A percentile compares a stretch with the other conserved stretches of the same genome.
Evolutionary conservation across 2,888 invertebrate genomes (phyloP).

Genomic region (Cryptocephalus moraei): DNA sequence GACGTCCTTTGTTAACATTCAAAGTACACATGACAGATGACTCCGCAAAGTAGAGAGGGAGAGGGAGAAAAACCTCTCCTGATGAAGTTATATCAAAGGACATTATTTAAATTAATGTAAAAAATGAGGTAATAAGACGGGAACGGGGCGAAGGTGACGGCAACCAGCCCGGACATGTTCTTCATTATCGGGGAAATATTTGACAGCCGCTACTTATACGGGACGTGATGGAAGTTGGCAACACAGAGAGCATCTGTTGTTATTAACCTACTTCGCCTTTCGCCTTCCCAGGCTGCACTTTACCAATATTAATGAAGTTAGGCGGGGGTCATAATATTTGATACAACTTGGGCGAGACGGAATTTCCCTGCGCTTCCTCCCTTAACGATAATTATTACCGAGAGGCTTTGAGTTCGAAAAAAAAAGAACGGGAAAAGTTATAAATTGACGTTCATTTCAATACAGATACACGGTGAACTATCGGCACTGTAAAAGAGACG

Average conservation of each 20-base stretch:
- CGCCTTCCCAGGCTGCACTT: slow-evolving; percentile 9
- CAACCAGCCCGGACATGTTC: slow-evolving; percentile 6
- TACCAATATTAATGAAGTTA: slow-evolving; percentile 12
- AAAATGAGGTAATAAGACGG: slow-evolving; percentile 11
- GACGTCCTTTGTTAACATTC: too few species aligned
- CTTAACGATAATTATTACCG: too few species aligned
- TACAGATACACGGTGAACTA: too few species aligned
- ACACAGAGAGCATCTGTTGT: slow-evolving; percentile 10
- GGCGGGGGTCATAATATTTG: slow-evolving; percentile 5
- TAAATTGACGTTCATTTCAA: too few species aligned
- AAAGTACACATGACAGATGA: not conserved
- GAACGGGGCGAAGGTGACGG: slow-evolving; percentile 5
- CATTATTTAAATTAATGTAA: slow-evolving; percentile 11
- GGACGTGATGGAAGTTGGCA: slow-evolving; percentile 8
- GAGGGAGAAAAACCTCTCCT: not conserved
- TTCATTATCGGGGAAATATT: slow-evolving; percentile 12
- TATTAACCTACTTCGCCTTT: slow-evolving; percentile 12
- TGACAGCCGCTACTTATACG: slow-evolving; percentile 9
- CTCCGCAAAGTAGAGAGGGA: not conserved
- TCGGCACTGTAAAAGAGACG: too few species aligned
- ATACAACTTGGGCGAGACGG: slow-evolving; percentile 3
- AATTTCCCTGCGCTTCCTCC: too few species aligned
- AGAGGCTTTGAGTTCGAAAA: too few species aligned
- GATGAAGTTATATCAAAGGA: not conserved
- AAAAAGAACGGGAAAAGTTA: too few species aligned